Evolutionary conservation across 2,113 vertebrate genomes (phyloP).

Genomic region (Spheniscus mendiculus): DNA sequence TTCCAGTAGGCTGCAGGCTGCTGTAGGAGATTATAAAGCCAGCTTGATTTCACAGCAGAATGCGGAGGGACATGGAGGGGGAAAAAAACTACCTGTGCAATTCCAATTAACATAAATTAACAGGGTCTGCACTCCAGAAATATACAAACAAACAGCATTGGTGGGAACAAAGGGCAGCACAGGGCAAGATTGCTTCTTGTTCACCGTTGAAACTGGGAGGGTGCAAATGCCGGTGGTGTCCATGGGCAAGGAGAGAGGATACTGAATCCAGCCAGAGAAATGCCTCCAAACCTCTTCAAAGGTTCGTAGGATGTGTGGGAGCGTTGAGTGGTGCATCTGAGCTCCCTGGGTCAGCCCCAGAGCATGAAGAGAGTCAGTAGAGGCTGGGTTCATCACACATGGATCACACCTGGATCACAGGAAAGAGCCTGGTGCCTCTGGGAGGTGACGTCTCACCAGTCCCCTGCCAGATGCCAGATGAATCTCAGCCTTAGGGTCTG

Average conservation of each 20-base stretch:
- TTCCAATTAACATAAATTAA: neutral
- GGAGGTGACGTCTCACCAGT: neutral
- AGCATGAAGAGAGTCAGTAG: neutral
- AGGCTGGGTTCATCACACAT: neutral
- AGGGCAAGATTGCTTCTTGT: neutral
- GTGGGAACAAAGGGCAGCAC: neutral
- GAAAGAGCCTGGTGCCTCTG: neutral
- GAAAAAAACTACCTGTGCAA: neutral
- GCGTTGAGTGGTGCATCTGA: neutral
- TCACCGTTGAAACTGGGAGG: accelerated
- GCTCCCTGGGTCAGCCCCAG: neutral
- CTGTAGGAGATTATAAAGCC: neutral
- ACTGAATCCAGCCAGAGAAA: neutral
- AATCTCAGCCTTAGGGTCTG: neutral
- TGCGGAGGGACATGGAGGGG: neutral
- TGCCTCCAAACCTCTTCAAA: neutral
- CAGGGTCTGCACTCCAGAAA: neutral
- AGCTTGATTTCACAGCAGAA: neutral
- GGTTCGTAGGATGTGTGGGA: accelerated
- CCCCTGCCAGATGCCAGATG: neutral
- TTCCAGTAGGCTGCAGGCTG: neutral
- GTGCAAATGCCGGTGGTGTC: neutral
- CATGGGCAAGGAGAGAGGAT: neutral
- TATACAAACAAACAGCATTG: neutral
- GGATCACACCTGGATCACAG: neutral